Base-by-base conservation (phyloP, 1,140 invertebrate species). In the Drosophila pectinifera region DNA sequence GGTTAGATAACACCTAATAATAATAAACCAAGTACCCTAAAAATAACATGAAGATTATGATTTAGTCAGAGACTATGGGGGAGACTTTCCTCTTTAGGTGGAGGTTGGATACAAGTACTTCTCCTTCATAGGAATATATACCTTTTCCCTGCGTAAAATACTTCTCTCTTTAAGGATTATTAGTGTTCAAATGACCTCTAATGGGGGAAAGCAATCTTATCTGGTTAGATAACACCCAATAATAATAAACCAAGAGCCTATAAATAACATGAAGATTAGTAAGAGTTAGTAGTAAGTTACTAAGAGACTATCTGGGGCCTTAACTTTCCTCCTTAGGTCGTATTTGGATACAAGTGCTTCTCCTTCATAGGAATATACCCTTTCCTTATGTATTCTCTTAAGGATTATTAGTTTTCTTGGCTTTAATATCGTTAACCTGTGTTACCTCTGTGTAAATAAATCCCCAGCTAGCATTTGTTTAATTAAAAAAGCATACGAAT, bases 401-500 rank as follows among this genome's bases (percentile, higher is more conserved):
- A 24, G 22, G 4, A 28, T 48, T 28, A 16, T 18, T 6, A 5
- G 28, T 28, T 48, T 49, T 18, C 24, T 18, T 28, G 6, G 5
- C 24, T 48, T 10, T 48, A 4, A 28, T 1, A 28, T 10, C n/a
- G 28, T 24, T 3, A 24, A 24, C 26, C 46, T 34, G 11, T 34
- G 34, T 34, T 51, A 31, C 10, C 16, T 18, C 16, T 51, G 18
- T 11, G 34, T 39, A 16, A 24, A 41, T 16, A 24, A 22, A 48
- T 11, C 28, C 22, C 10, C 14, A 26, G 36, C 48, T 38, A 26
- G 43, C 41, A 45, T 36, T 36, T 68, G 39, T 51, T 63, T 63
- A 74, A 74, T 74, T 75, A 75, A 75, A 75, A 75, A 75, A 65
- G 16, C 53, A 73, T 73, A 73, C n/a, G 28, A 73, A 74, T 62